Evolutionary conservation across 2,888 invertebrate species (phyloP).

Genomic region (Bursaphelenchus okinawaensis): DNA sequence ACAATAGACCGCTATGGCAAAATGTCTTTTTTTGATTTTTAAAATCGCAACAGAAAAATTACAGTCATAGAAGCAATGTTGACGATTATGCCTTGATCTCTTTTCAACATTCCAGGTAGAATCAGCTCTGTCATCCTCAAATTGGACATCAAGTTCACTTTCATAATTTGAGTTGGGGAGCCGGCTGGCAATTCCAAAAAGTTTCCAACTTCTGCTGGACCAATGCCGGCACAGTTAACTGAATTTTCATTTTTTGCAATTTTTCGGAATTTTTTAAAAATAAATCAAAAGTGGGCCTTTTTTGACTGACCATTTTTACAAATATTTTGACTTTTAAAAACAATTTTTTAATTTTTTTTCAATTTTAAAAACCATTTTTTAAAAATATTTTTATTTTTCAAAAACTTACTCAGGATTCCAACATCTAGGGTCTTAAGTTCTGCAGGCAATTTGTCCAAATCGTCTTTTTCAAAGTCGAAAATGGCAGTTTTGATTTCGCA

Average conservation of each 20-base stretch:
- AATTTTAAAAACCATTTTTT: no score
- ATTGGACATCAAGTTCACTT: constrained; percentile 49
- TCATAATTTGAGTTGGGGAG: constrained; percentile 46
- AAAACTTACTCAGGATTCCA: constrained; percentile 47
- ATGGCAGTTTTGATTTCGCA: constrained; percentile 25
- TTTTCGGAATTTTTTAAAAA: no score
- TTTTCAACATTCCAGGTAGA: constrained; percentile 52
- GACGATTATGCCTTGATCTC: constrained; percentile 51
- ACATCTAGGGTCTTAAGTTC: constrained; percentile 42
- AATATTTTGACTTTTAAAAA: neutral
- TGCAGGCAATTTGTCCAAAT: constrained; percentile 34
- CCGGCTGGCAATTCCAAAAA: constrained; percentile 45
- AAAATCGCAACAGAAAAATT: constrained; percentile 11
- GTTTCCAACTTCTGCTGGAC: constrained; percentile 44
- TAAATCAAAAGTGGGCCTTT: neutral
- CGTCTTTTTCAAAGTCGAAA: constrained; percentile 52
- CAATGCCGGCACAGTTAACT: constrained; percentile 56
- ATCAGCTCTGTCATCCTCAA: constrained; percentile 51
- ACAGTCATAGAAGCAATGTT: constrained; percentile 55
- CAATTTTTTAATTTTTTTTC: neutral
- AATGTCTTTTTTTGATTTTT: neutral
- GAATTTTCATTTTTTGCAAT: neutral
- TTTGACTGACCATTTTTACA: neutral
- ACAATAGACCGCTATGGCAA: neutral
- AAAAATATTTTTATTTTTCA: neutral